A percentile compares a stretch with the other conserved stretches of the same genome.
Conservation (phyloP, 1,140 invertebrate genomes). For the Neodiprion pinetum region DNA sequence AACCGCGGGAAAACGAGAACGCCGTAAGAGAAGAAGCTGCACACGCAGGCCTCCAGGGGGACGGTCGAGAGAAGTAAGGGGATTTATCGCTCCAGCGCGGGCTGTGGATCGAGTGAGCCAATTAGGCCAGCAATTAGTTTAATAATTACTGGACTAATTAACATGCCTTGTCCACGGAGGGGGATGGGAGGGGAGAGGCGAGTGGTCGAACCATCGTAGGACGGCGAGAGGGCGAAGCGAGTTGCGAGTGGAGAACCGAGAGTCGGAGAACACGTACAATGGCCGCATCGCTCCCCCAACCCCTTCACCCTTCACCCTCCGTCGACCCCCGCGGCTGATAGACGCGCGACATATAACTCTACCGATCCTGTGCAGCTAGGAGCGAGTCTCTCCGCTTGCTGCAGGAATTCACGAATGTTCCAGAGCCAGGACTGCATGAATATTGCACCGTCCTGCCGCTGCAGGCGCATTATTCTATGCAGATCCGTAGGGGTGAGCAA, state of each 20-base stretch:
- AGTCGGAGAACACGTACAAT: not conserved
- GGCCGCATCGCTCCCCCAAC: not conserved
- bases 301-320: too few relatives aligned
- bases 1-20: too few relatives aligned
- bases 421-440: too few relatives aligned
- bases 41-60: not conserved
- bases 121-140: conserved; percentile 1
- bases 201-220: not conserved
- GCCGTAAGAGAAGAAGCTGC: too few relatives aligned
- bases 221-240: not conserved
- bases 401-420: too few relatives aligned
- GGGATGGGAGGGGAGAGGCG: conserved; percentile 5
- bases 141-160: conserved; percentile 4
- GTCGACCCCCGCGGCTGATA: too few relatives aligned
- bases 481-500: too few relatives aligned
- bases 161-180: not conserved
- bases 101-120: not conserved
- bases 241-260: not conserved
- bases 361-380: too few relatives aligned
- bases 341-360: too few relatives aligned
- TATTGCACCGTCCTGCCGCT: too few relatives aligned
- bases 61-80: not conserved
- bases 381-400: too few relatives aligned
- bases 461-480: too few relatives aligned
- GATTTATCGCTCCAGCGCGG: not conserved